These are phyloP conservation scores for Polyergus mexicanus DNA, from an alignment of 1,140 invertebrate genomes.

Conservation along the genomic window DNA sequence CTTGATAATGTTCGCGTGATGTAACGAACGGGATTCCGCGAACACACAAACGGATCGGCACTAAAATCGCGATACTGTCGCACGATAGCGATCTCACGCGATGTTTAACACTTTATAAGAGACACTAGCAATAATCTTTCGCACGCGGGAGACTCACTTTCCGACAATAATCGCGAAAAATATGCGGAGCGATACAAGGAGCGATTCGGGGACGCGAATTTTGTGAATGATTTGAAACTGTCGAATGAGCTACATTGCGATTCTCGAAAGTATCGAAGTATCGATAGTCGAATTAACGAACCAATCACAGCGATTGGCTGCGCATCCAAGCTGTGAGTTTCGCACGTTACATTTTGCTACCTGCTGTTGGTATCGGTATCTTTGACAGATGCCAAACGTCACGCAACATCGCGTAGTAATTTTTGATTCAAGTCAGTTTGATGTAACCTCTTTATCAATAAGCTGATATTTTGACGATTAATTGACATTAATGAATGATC, in stretches of 20 bases:
- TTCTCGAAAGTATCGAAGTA: conserved; percentile 17
- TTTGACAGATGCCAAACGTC: too few relatives aligned
- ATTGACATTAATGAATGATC: not conserved
- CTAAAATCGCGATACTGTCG: too few relatives aligned
- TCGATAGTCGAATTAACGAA: not conserved
- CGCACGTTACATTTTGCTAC: too few relatives aligned
- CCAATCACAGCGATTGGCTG: not conserved
- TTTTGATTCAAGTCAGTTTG: too few relatives aligned
- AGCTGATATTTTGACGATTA: not conserved
- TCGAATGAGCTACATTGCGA: not conserved
- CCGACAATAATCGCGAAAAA: not conserved
- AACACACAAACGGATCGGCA: too few relatives aligned
- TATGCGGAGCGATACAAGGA: too few relatives aligned
- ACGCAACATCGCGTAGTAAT: too few relatives aligned
- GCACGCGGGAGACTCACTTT: not conserved
- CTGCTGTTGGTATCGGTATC: too few relatives aligned
- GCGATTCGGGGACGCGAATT: not conserved
- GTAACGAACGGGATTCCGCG: too few relatives aligned
- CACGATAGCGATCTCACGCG: not conserved
- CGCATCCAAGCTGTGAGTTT: too few relatives aligned
- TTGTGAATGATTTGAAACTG: not conserved
- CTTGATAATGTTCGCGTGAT: not conserved
- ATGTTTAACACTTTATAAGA: not conserved
- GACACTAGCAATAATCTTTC: not conserved
- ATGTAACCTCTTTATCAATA: not conserved